Percentiles rank a stretch among this genome's conserved stretches.
Evolutionary conservation across 1,140 invertebrate species (phyloP).

Genomic region (Pomacea maculata): DNA sequence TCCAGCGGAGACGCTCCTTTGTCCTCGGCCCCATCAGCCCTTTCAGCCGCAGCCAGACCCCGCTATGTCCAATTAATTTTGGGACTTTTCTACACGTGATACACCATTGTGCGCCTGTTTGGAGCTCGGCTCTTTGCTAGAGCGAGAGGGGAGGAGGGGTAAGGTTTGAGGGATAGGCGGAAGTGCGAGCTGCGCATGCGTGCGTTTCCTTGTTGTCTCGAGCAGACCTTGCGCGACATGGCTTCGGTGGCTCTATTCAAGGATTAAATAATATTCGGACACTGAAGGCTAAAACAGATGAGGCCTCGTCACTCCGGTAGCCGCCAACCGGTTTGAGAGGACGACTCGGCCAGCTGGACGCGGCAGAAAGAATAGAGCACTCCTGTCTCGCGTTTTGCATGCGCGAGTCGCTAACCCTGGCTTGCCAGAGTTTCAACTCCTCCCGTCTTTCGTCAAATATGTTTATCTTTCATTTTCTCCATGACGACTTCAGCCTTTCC

Average conservation of each 20-base stretch:
- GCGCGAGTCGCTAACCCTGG: neutral
- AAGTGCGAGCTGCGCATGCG: neutral
- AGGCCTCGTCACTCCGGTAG: neutral
- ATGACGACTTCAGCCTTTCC: neutral
- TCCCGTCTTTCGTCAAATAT: constrained; percentile 2
- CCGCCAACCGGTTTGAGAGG: neutral
- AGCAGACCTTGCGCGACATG: neutral
- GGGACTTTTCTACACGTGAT: too few relatives aligned
- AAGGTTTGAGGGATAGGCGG: neutral
- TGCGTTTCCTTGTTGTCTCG: neutral
- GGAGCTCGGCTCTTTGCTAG: neutral
- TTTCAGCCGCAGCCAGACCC: too few relatives aligned
- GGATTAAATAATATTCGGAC: constrained; percentile 6
- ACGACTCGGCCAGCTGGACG: neutral
- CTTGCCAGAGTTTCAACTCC: neutral
- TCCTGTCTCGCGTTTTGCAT: neutral
- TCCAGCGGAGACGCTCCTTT: too few relatives aligned
- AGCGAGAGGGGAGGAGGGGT: neutral
- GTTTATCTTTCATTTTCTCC: constrained; percentile 12
- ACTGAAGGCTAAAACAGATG: constrained; percentile 7
- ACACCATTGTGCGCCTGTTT: neutral
- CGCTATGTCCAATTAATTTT: too few relatives aligned
- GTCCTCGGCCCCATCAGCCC: too few relatives aligned
- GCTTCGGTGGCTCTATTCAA: neutral
- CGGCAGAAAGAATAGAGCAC: neutral